phyloP scores from a whole-genome alignment of 2,797 vertebrate genomes.

The Cottoperca gobio region DNA sequence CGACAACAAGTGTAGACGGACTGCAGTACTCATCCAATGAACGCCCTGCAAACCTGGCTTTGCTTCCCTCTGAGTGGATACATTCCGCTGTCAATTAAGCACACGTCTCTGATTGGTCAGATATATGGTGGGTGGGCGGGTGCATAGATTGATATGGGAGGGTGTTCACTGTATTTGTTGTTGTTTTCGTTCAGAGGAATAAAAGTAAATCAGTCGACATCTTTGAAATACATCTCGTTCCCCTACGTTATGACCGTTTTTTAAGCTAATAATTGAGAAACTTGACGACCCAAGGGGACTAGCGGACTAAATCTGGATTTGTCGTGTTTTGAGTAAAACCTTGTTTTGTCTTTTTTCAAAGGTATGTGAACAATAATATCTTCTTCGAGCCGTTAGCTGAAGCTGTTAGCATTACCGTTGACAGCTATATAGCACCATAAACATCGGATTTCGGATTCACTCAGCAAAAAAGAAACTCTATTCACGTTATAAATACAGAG shows the following conservation, averaged over 20 bases:
- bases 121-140: background rate
- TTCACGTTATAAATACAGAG: fast-evolving
- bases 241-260: background rate
- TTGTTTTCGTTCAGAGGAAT: conserved; percentile 74
- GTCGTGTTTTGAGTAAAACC: conserved; percentile 8
- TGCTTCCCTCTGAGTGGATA: conserved; percentile 24
- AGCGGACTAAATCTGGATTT: background rate
- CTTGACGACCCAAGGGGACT: background rate
- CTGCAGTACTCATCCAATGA: conserved; percentile 51
- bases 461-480: fast-evolving
- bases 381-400: conserved; percentile 14
- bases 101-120: conserved; percentile 62
- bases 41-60: conserved; percentile 6
- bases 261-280: background rate
- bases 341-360: conserved; percentile 44
- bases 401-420: conserved; percentile 15
- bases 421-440: background rate
- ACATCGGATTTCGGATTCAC: background rate
- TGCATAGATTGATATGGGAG: too few relatives aligned
- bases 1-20: background rate
- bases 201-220: conserved; percentile 74
- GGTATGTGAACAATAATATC: conserved; percentile 54
- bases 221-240: conserved; percentile 56
- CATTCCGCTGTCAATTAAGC: background rate
- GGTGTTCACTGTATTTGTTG: conserved; percentile 73